A percentile compares a stretch with the other conserved stretches of the same genome.
phyloP scores from a whole-genome alignment of 1,140 invertebrate genomes.

The Notospermus geniculatus region DNA sequence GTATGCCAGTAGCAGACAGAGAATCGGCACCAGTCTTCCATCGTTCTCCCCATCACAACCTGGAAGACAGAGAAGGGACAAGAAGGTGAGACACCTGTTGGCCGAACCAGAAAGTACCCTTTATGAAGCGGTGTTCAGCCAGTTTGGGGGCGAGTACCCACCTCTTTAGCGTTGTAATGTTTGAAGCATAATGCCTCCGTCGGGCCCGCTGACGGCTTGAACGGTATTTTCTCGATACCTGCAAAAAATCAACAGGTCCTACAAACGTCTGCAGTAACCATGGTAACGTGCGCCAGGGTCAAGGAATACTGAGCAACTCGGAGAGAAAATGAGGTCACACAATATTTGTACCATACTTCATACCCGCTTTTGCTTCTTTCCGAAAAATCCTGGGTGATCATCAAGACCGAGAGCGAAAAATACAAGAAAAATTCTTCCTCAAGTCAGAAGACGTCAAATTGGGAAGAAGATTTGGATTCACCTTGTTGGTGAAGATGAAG shows the following conservation, averaged over 20 bases:
- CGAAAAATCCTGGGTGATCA: too few relatives aligned
- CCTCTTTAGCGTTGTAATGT: slow-evolving; percentile 61
- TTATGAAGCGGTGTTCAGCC: too few relatives aligned
- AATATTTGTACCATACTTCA: not conserved
- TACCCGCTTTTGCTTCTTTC: slow-evolving; percentile 13
- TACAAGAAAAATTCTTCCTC: not conserved
- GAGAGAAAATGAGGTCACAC: not conserved
- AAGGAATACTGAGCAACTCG: not conserved
- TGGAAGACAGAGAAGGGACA: slow-evolving; percentile 25
- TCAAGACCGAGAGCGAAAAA: not conserved
- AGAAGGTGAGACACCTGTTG: too few relatives aligned
- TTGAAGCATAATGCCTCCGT: slow-evolving; percentile 61
- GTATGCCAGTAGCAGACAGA: slow-evolving; percentile 62
- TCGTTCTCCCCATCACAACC: slow-evolving; percentile 56
- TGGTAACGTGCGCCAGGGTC: not conserved
- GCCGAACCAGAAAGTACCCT: too few relatives aligned
- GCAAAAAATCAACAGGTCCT: not conserved
- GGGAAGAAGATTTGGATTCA: too few relatives aligned
- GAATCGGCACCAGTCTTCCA: slow-evolving; percentile 69
- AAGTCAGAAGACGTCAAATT: too few relatives aligned
- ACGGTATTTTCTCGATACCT: slow-evolving; percentile 62
- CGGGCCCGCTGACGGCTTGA: slow-evolving; percentile 56
- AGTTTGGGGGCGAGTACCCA: slow-evolving; percentile 20
- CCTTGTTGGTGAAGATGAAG: too few relatives aligned
- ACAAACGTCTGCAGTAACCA: not conserved